Evolutionary conservation across 2,797 vertebrate genomes (phyloP), one percentile per base, ranked within the genome.

Genomic region (Garrulus glandarius): DNA sequence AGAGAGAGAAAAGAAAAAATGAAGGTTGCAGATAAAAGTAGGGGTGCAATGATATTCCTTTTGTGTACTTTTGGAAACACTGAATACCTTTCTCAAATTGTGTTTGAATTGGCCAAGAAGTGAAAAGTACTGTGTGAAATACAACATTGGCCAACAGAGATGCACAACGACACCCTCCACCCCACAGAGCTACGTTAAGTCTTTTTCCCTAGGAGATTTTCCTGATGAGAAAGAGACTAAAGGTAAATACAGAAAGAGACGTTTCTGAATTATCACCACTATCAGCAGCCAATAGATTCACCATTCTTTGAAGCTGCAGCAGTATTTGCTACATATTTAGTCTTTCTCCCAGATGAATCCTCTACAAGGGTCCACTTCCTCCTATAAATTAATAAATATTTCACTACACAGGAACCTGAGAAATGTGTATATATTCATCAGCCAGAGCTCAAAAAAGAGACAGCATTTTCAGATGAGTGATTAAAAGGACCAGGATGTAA

Each of bases 91-190:
- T 81, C 39, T 44, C 41, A 77, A 80, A 64, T 7, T 53, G 16
- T 5, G 24, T 87, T 87, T 89, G 41, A 56, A 65, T 60, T 68
- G 13, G 5, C 19, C 36, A 68, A 79, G n/a, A 36, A 67, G 29
- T 59, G 29, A 77, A 49, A 76, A 80, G 19, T 30, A 67, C 18
- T 89, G 63, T 83, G 68, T 15, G 21, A 83, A 87, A 83, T 4
- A 56, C 13, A 43, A 68, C 47, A 56, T 0, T 63, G 18, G 72
- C 39, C 26, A 29, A 37, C 10, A 84, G 17, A 72, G 4, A 29
- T 39, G 26, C 23, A 43, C 20, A 29, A 34, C 0, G 1, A 32
- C 3, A 30, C 5, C 8, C 5, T 3, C 20, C 7, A 39, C 9
- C 2, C 11, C 22, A 3, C 29, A 43, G 4, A 24, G 32, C 9